Conservation (phyloP, 2,113 vertebrate genomes). For the Chiloscyllium plagiosum region DNA sequence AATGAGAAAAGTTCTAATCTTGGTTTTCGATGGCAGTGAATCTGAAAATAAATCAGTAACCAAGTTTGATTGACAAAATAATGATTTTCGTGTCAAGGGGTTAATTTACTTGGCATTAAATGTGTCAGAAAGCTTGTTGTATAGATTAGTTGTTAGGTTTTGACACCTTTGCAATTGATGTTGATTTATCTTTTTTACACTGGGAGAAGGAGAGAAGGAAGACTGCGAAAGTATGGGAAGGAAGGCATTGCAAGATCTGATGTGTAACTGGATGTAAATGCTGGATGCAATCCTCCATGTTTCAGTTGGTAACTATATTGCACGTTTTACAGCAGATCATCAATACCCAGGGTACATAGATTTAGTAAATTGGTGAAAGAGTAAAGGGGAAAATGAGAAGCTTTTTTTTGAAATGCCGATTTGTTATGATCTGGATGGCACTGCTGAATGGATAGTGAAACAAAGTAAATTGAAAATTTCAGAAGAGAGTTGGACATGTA, state of each 20-base stretch:
- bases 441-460: not conserved
- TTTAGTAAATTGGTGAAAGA: not conserved
- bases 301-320: not conserved
- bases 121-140: not conserved
- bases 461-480: not conserved
- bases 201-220: not conserved
- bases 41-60: not conserved
- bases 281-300: not conserved
- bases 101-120: constrained; percentile 5
- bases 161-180: constrained; percentile 15
- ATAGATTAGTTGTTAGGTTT: constrained; percentile 8
- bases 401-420: not conserved
- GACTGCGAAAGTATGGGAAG: not conserved
- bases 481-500: not conserved
- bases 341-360: not conserved
- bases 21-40: not conserved
- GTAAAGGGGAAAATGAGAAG: not conserved
- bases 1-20: not conserved
- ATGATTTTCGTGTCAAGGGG: not conserved
- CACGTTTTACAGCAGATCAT: not conserved
- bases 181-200: not conserved
- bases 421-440: not conserved
- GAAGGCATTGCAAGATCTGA: not conserved
- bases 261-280: not conserved
- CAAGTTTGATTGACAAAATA: not conserved